These are phyloP conservation scores for Strix uralensis DNA, from an alignment of 2,113 vertebrate genomes.

Conservation along the genomic window DNA sequence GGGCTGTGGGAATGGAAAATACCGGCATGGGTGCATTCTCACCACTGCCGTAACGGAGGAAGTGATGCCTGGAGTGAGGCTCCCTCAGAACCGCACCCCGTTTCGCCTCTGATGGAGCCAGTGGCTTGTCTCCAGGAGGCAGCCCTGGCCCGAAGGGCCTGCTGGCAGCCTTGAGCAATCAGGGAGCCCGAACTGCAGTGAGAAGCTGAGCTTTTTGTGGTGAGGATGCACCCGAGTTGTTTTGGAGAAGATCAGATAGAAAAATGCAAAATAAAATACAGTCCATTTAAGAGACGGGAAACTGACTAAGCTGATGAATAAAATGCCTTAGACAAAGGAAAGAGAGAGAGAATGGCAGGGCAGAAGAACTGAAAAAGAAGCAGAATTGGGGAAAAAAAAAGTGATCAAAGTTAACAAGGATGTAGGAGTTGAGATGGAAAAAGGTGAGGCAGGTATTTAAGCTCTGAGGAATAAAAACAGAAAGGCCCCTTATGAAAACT, in stretches of 20 bases:
- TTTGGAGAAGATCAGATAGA: not conserved
- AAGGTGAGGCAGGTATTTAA: not conserved
- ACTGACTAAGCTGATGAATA: slow-evolving; percentile 6
- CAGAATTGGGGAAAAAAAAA: not conserved
- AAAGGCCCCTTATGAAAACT: not conserved
- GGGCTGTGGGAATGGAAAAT: slow-evolving; percentile 26
- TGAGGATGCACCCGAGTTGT: not conserved
- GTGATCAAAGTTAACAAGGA: not conserved
- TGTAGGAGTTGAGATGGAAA: not conserved
- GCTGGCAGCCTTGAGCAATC: not conserved
- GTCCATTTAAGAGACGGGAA: not conserved
- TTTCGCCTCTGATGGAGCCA: rapidly evolving
- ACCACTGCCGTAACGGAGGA: not conserved
- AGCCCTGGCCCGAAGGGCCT: not conserved
- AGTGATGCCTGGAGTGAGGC: not conserved
- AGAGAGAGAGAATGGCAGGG: not conserved
- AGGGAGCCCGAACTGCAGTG: not conserved
- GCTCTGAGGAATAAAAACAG: not conserved
- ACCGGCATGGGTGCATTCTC: not conserved
- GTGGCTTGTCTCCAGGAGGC: not conserved
- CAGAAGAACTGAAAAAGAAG: not conserved
- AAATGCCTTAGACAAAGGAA: not conserved
- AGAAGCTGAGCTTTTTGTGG: not conserved
- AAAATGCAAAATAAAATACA: not conserved
- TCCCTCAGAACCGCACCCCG: not conserved